Base-by-base conservation (phyloP, 2,113 vertebrate genomes). In the Rutilus rutilus region DNA sequence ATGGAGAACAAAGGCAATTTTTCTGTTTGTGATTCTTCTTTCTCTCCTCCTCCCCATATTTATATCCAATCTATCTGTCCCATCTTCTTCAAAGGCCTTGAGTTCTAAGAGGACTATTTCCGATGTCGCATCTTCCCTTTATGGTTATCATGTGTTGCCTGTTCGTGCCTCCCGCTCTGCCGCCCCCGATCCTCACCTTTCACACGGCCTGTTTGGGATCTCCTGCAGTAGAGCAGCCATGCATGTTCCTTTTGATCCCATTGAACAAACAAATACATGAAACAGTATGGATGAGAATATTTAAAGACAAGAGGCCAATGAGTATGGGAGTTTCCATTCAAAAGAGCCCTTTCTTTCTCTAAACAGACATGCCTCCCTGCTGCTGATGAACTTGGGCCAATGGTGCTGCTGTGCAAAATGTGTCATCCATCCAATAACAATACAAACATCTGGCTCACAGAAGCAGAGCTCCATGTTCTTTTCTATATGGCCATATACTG, bases 361-460 rank as follows among this genome's bases (percentile, higher is more conserved):
- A 71, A 78, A 84, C 83, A 91, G 81, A 86, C 85, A 69, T 89
- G 39, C 57, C 42, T 83, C 73, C 83, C 86, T 36, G 52, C 85
- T 89, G 82, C 39, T 86, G 73, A 74, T 84, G 86, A 86, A 84
- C 77, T 86, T 89, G 86, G 87, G 87, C 86, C 85, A 87, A 86
- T 88, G 85, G 64, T 85, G 89, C 54, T 23, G 27, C 77, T 71
- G 82, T 64, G 84, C 81, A 80, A 85, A 86, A 89, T 90, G 89
- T 93, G 91, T 91, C 91, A 73, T 84, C 6, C 85, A 86, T 84
- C 50, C 75, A 71, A 62, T 45, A 74, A 21, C 25, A 69, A 80
- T 85, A 80, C 85, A 87, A 91, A 92, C 93, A 95, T 94, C 94
- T 95, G 94, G 94, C 78, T 85, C 69, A 86, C 92, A 94, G 92